Base-by-base conservation (phyloP, 2,797 vertebrate species). In the Gymnoscopelus braueri region DNA sequence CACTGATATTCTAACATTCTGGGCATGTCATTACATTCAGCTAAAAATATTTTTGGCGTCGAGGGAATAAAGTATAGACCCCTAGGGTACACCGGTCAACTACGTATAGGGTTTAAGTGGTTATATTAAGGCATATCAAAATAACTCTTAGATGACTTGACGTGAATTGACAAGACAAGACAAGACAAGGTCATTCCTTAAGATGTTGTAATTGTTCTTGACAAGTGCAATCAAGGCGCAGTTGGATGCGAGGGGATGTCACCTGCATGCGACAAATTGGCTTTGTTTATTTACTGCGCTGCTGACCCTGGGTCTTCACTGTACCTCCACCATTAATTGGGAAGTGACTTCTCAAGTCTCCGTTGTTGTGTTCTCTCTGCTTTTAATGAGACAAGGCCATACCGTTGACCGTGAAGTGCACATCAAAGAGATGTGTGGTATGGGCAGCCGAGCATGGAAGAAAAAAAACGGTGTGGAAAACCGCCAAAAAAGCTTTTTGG, bases 271-370 rank as follows among this genome's bases (percentile, higher is more conserved):
- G 5, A 26, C 29, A 72, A 52, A 79, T 79, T 73, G 69, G 56
- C 51, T 81, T 63, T 73, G 59, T 62, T 74, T 62, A 51, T 76
- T 58, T 65, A 47, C 52, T 66, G 39, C 39, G n/a, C 3, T 19
- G 73, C 60, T 79, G 75, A 79, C 58, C 65, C 11, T 24, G 49
- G 13, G 52, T 54, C 12, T 39, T 3, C 35, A 7, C 52, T 32
- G 11, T 69, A 26, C 2, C 57, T 62, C 7, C 1, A 32, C 63
- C 63, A 3, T 14, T 69, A 53, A 60, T 58, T 73, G 13, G 19
- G 57, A 39, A 39, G 57, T 19, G 63, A 0, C 29, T 19, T 11
- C 39, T 60, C 5, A 15, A 32, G 26, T 48, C 29, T 19, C 19
- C 19, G 19, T 19, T 50, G 0, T 52, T 57, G 44, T 13, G 39